These are phyloP conservation scores for Trachelus troglodyta DNA, from an alignment of 2,888 invertebrate genomes.

Conservation along the genomic window DNA sequence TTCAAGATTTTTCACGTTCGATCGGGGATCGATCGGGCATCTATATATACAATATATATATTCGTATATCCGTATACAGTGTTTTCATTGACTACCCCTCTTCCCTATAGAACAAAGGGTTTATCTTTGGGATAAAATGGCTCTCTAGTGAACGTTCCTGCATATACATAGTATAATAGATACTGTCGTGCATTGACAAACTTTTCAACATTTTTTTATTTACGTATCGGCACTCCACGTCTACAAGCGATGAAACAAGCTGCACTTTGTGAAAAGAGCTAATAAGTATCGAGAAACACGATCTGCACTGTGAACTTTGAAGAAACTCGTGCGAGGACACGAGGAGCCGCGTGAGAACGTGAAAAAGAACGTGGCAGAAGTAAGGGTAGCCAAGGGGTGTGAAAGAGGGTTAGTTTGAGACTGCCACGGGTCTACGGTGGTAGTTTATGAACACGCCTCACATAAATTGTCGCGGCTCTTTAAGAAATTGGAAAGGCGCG, in stretches of 20 bases:
- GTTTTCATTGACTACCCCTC: neutral
- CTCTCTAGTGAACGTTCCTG: neutral
- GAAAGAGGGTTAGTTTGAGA: slow-evolving; percentile 24
- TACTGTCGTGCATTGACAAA: neutral
- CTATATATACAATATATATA: neutral
- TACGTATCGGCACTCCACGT: neutral
- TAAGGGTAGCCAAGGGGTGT: slow-evolving; percentile 12
- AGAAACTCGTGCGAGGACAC: slow-evolving; percentile 45
- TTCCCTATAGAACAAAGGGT: neutral
- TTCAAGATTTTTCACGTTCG: neutral
- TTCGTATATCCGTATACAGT: neutral
- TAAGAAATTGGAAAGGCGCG: slow-evolving; percentile 66
- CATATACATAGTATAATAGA: neutral
- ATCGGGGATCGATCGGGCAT: neutral
- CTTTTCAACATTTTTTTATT: slow-evolving; percentile 16
- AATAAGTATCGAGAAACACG: slow-evolving; percentile 63
- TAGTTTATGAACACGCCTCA: slow-evolving; percentile 66
- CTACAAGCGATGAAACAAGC: slow-evolving; percentile 25
- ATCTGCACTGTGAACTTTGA: slow-evolving; percentile 60
- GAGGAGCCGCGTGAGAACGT: slow-evolving; percentile 23
- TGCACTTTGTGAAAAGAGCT: slow-evolving; percentile 34
- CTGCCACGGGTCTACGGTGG: slow-evolving; percentile 29
- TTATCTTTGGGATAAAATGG: neutral
- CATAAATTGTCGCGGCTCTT: slow-evolving; percentile 67
- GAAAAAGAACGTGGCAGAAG: slow-evolving; percentile 13